Evolutionary conservation across 2,888 invertebrate species (phyloP).

Genomic region (Strigamia maritima): DNA sequence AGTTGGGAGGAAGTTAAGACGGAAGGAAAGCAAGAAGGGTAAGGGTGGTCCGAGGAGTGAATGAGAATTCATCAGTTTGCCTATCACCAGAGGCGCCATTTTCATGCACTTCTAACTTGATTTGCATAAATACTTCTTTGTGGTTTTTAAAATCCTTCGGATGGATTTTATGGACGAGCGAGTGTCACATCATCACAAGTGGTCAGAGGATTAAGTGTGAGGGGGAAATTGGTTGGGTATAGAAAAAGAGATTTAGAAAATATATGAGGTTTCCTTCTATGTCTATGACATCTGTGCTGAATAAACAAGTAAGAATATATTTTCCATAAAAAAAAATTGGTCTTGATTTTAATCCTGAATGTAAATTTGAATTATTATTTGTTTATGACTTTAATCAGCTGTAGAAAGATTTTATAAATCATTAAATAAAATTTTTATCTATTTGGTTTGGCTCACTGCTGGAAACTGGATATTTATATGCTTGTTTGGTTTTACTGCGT

Average conservation of each 20-base stretch:
- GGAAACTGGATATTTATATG: neutral
- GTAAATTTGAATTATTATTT: neutral
- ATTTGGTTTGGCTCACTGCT: too few species aligned
- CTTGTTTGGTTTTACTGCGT: neutral
- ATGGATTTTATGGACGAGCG: neutral
- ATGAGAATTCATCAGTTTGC: conserved; percentile 4
- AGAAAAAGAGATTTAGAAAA: neutral
- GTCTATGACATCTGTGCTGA: neutral
- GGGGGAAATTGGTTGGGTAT: neutral
- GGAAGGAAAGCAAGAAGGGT: neutral
- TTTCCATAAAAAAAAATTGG: neutral
- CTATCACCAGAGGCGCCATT: conserved; percentile 4
- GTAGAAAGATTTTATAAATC: too few species aligned
- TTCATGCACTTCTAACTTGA: neutral
- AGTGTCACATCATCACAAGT: neutral
- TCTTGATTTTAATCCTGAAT: neutral
- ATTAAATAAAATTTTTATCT: too few species aligned
- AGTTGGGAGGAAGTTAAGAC: neutral
- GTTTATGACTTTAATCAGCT: neutral
- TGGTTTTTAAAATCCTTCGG: neutral
- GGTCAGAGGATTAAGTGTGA: neutral
- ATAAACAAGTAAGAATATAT: neutral
- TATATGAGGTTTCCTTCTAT: neutral
- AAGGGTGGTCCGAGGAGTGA: neutral
- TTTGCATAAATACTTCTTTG: conserved; percentile 4